Percentiles rank a stretch among this genome's conserved stretches.
phyloP scores from a whole-genome alignment of 2,113 vertebrate species.

The Guaruba guarouba region DNA sequence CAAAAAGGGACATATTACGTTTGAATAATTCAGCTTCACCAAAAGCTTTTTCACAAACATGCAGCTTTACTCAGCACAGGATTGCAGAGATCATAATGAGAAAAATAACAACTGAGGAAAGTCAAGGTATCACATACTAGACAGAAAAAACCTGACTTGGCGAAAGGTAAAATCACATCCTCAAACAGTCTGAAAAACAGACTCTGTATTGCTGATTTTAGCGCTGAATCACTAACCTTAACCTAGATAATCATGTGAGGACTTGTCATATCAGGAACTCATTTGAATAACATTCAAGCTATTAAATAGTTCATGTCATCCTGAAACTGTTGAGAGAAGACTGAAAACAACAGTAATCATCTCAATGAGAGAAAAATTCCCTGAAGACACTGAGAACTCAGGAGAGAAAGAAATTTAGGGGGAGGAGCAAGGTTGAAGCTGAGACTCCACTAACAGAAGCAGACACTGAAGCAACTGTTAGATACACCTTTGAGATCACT shows the following conservation, averaged over 20 bases:
- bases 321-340: not conserved
- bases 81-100: not conserved
- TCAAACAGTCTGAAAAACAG: not conserved
- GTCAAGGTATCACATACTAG: not conserved
- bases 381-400: not conserved
- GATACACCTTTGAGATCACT: not conserved
- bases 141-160: not conserved
- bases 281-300: slow-evolving; percentile 9
- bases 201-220: not conserved
- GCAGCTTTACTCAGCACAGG: not conserved
- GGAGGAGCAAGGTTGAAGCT: not conserved
- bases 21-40: not conserved
- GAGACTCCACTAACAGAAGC: not conserved
- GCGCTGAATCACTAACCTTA: slow-evolving; percentile 6
- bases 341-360: slow-evolving; percentile 11
- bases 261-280: not conserved
- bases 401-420: not conserved
- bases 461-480: not conserved
- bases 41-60: not conserved
- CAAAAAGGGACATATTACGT: not conserved
- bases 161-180: not conserved
- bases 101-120: not conserved
- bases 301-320: not conserved
- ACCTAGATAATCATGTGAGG: not conserved
- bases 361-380: not conserved